These are phyloP conservation scores for Silurus lanzhouensis DNA, from an alignment of 2,797 vertebrate species.

Conservation along the genomic window DNA sequence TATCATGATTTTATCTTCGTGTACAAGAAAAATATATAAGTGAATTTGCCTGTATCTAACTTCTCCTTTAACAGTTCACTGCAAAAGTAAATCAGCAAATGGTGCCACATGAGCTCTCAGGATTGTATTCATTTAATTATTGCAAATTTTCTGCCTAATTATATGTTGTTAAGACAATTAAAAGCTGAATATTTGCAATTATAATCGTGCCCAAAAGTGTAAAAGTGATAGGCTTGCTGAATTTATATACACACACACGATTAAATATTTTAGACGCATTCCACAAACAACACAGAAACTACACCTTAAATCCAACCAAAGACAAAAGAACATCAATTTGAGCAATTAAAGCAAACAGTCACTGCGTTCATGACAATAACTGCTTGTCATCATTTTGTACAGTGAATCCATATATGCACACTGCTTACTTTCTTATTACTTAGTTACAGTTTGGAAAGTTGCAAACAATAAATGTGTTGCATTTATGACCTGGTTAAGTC, in stretches of 20 bases:
- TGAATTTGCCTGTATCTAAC: no score
- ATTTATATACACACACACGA: neutral
- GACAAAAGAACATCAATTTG: neutral
- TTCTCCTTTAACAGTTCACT: no score
- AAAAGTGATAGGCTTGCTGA: neutral
- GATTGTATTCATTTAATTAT: no score
- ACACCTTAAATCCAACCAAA: neutral
- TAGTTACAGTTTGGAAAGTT: neutral
- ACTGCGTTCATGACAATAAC: neutral
- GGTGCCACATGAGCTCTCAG: no score
- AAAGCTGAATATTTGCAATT: no score
- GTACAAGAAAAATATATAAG: no score
- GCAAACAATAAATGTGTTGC: slow-evolving; percentile 36
- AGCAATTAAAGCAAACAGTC: slow-evolving; percentile 1
- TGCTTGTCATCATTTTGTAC: neutral
- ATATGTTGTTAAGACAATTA: no score
- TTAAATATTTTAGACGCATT: neutral
- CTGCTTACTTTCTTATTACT: neutral
- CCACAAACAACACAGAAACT: neutral
- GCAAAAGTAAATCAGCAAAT: no score
- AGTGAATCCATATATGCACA: neutral
- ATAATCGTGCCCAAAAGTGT: neutral
- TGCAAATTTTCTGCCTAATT: no score
- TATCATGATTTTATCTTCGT: no score
- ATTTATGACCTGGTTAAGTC: slow-evolving; percentile 40